A percentile compares a stretch with the other conserved stretches of the same genome.
These are phyloP conservation scores for Dicrostonyx torquatus DNA, from an alignment of 2,797 vertebrate species.

Conservation along the genomic window DNA sequence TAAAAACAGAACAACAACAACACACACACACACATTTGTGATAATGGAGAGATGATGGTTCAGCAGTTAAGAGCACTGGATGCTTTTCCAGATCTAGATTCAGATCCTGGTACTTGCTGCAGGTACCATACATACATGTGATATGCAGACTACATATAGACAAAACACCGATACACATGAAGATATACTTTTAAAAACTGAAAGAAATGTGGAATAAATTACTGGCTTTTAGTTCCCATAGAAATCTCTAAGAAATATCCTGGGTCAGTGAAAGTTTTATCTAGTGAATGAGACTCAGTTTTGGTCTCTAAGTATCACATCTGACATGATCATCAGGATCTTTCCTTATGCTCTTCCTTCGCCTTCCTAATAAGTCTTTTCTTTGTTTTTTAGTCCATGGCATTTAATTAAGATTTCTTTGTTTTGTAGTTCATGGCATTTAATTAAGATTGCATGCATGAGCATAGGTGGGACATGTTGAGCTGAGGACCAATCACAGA, in stretches of 20 bases:
- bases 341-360: background rate
- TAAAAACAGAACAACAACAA: no score
- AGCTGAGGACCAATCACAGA: background rate
- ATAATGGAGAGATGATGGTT: background rate
- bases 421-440: background rate
- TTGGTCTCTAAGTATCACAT: conserved; percentile 17
- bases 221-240: background rate
- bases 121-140: background rate
- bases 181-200: background rate
- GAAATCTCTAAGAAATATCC: conserved; percentile 21
- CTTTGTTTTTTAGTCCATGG: background rate
- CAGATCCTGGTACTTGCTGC: background rate
- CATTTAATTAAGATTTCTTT: background rate
- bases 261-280: conserved; percentile 36
- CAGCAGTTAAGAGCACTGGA: background rate
- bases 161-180: background rate
- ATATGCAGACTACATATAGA: background rate
- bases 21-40: no score
- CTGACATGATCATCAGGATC: background rate
- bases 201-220: background rate
- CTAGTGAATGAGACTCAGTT: conserved; percentile 45
- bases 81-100: background rate
- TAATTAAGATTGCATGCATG: background rate
- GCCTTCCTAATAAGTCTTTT: background rate
- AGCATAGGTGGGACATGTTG: background rate